Percentiles rank a stretch among this genome's conserved stretches.
Evolutionary conservation across 1,140 invertebrate genomes (phyloP).

Genomic region (Acyrthosiphon pisum): DNA sequence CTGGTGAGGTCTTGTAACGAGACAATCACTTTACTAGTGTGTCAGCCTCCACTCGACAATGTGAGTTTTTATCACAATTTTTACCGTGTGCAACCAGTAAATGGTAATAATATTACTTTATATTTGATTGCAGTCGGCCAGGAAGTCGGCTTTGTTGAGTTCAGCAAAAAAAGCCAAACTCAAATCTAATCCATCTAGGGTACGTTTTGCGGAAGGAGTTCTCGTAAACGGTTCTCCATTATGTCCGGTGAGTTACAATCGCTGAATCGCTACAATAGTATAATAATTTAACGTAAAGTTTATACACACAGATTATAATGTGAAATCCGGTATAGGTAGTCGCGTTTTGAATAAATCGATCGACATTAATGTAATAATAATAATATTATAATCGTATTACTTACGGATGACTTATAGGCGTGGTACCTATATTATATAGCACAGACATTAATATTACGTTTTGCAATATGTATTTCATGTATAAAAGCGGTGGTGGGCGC

Average conservation of each 20-base stretch:
- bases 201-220: slow-evolving; percentile 87
- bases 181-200: slow-evolving; percentile 80
- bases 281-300: neutral
- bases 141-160: slow-evolving; percentile 84
- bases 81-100: neutral
- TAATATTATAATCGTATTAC: neutral
- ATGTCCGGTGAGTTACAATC: slow-evolving; percentile 70
- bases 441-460: too few relatives aligned
- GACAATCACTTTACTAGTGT: slow-evolving; percentile 78
- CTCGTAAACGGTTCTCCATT: slow-evolving; percentile 82
- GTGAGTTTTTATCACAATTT: slow-evolving; percentile 65
- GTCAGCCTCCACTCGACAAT: slow-evolving; percentile 79
- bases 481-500: neutral
- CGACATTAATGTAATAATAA: neutral
- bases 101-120: neutral
- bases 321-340: neutral
- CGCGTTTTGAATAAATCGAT: neutral
- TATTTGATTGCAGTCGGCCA: slow-evolving; percentile 65
- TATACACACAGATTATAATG: neutral
- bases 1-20: slow-evolving; percentile 82
- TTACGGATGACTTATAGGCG: neutral
- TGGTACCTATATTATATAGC: neutral
- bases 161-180: slow-evolving; percentile 85
- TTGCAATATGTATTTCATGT: neutral
- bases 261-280: neutral